Percentiles rank a stretch among this genome's conserved stretches.
phyloP scores from a whole-genome alignment of 2,888 invertebrate genomes.

The Linnaemya tessellans region DNA sequence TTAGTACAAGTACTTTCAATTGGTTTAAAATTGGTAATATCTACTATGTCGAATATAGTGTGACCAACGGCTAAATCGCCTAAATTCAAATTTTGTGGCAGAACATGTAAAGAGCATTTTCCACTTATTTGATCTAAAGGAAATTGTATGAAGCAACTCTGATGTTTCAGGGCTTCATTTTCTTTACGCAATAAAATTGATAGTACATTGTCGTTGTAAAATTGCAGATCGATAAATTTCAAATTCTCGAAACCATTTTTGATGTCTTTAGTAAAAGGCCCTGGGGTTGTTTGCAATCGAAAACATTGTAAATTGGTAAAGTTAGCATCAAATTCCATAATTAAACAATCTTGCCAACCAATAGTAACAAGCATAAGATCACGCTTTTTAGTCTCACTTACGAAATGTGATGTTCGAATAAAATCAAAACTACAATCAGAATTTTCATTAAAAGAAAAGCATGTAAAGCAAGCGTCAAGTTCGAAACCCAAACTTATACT shows the following conservation, averaged over 20 bases:
- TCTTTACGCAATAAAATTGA: conserved; percentile 89
- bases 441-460: conserved; percentile 77
- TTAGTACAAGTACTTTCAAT: conserved; percentile 87
- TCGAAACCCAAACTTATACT: conserved; percentile 87
- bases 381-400: conserved; percentile 76
- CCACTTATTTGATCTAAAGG: conserved; percentile 81
- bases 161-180: conserved; percentile 84
- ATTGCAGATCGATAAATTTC: conserved; percentile 88
- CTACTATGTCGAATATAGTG: conserved; percentile 84
- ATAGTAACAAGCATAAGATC: conserved; percentile 79
- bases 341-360: conserved; percentile 78
- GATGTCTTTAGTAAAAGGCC: conserved; percentile 77
- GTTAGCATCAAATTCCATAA: conserved; percentile 79
- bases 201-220: conserved; percentile 87
- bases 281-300: conserved; percentile 85
- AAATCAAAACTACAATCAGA: conserved; percentile 67
- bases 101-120: conserved; percentile 81
- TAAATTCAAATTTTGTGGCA: conserved; percentile 77
- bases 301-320: conserved; percentile 84
- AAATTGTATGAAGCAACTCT: conserved; percentile 84
- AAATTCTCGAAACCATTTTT: conserved; percentile 79
- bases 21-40: conserved; percentile 84
- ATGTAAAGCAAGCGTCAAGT: conserved; percentile 84
- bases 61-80: conserved; percentile 82
- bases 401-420: conserved; percentile 78